These are phyloP conservation scores for Chaetogeoica ovagalla DNA, from an alignment of 2,888 invertebrate genomes.

Conservation along the genomic window DNA sequence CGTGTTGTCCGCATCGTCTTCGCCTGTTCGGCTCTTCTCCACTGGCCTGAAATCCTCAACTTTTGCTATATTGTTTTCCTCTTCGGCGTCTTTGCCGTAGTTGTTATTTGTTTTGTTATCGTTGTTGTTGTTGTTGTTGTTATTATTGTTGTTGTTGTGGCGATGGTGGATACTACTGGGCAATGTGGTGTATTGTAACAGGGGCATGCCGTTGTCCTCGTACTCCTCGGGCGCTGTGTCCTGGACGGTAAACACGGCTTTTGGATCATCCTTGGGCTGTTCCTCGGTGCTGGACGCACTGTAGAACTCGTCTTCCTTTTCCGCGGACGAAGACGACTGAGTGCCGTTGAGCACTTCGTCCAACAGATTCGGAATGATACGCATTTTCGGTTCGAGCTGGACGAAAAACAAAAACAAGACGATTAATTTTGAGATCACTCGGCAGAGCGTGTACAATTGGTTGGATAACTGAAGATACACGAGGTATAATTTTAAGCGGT, in stretches of 20 bases:
- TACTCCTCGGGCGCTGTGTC: conserved; percentile 60
- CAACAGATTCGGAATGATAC: conserved; percentile 59
- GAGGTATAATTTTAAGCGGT: no score
- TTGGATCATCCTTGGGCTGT: conserved; percentile 55
- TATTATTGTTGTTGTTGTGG: conserved; percentile 18
- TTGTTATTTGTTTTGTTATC: conserved; percentile 29
- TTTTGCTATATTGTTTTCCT: conserved; percentile 47
- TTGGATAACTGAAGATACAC: no score
- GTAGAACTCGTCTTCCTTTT: conserved; percentile 56
- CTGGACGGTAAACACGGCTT: conserved; percentile 55
- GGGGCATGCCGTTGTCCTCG: conserved; percentile 58
- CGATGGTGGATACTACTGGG: conserved; percentile 35
- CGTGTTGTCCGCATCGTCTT: conserved; percentile 55
- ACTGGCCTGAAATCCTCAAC: conserved; percentile 55
- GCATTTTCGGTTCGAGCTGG: conserved; percentile 57
- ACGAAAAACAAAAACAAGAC: neutral
- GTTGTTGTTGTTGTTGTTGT: conserved; percentile 41
- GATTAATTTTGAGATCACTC: no score
- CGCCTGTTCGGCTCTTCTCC: conserved; percentile 39
- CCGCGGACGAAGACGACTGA: conserved; percentile 53
- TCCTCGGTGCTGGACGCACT: conserved; percentile 56
- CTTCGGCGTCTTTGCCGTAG: conserved; percentile 6
- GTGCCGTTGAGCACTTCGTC: conserved; percentile 56
- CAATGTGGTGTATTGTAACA: conserved; percentile 55
- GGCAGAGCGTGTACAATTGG: no score